Evolutionary conservation across 1,140 invertebrate genomes (phyloP), one percentile per base, ranked within the genome.

Genomic region (Chrysomallon squamiferum): DNA sequence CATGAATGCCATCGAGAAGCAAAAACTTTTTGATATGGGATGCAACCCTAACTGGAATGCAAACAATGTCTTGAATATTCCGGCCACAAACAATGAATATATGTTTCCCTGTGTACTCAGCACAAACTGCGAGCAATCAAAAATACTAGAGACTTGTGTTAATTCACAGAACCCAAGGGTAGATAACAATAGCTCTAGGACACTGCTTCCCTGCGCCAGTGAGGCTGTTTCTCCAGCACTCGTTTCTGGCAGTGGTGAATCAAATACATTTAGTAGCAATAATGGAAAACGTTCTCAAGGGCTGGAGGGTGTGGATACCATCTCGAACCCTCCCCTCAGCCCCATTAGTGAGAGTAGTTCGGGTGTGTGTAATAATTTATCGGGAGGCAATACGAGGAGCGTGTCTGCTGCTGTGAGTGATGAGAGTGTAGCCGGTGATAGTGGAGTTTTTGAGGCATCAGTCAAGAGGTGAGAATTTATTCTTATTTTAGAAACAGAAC

Each of bases 361-460:
- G n/a, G 82, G 83, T 33, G 82, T 85, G 32, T 79, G 82, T 50
- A 84, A 84, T 68, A 83, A 82, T 73, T 63, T 81, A 54, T 83
- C 80, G 5, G 79, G 79, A 32, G 81, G 76, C 18, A 84, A 83
- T 73, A 84, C 83, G 5, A 73, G 80, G 13, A 82, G 80, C 76
- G 94, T 97, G 25, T 96, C 94, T 7, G 95, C 95, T 33, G 95
- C 95, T 30, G 95, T 96, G 0, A 96, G 94, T 84, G 95, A 97
- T 84, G 96, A 97, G 81, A 96, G 95, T 43, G 95, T 98, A 25
- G 95, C 95, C 41, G 95, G 95, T 0, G 96, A 98, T 81, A 96
- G 94, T 0, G 96, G 96, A 1, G 96, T 98, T 20, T 98, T 97
- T 84, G 95, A 97, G 81, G 95, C 95, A 15, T 92, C 92, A 4